These are phyloP conservation scores for Fopius arisanus DNA, from an alignment of 1,140 invertebrate species.

Conservation along the genomic window DNA sequence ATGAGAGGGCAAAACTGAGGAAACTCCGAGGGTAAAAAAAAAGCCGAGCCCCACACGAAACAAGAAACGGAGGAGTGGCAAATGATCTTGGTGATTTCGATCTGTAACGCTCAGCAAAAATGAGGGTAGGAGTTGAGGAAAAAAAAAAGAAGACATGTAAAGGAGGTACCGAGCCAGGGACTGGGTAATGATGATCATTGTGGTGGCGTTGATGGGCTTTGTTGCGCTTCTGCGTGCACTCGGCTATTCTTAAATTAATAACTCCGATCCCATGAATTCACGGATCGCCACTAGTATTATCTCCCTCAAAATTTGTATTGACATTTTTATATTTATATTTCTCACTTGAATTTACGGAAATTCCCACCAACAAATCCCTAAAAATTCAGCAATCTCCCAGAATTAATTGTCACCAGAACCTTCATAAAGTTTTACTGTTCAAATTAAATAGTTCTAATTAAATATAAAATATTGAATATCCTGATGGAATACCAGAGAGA, in stretches of 20 bases:
- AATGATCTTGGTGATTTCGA: constrained; percentile 1
- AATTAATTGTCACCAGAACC: too few relatives aligned
- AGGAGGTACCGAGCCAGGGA: neutral
- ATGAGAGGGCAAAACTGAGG: neutral
- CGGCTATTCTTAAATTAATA: neutral
- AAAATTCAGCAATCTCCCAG: too few relatives aligned
- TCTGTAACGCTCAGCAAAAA: neutral
- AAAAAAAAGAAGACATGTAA: neutral
- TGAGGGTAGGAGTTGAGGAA: neutral
- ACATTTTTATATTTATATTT: too few relatives aligned
- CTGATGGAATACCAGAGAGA: too few relatives aligned
- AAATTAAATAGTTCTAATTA: too few relatives aligned
- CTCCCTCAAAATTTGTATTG: too few relatives aligned
- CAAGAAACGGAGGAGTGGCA: neutral
- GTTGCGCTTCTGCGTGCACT: neutral
- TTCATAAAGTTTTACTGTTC: too few relatives aligned
- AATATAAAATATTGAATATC: too few relatives aligned
- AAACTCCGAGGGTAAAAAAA: neutral
- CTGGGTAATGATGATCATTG: neutral
- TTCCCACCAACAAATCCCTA: too few relatives aligned
- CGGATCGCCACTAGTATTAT: too few relatives aligned
- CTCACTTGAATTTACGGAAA: too few relatives aligned
- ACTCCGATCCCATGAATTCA: neutral
- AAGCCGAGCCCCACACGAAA: neutral
- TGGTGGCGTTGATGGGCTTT: constrained; percentile 1